phyloP scores from a whole-genome alignment of 2,113 vertebrate species.

The Megaceryle maxima region DNA sequence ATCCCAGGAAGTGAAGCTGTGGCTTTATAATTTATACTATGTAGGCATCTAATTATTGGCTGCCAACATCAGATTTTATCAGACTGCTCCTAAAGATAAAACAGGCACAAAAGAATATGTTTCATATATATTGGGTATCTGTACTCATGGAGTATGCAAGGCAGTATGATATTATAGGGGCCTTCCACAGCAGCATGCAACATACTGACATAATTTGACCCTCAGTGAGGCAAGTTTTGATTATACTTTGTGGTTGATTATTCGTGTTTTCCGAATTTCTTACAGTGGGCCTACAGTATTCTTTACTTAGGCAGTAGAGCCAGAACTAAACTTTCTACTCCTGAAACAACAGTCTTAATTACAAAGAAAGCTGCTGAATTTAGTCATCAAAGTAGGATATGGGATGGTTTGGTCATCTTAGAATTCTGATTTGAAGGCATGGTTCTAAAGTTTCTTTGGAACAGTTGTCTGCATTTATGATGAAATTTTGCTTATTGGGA shows the following conservation, averaged over 20 bases:
- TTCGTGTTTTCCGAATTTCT: not conserved
- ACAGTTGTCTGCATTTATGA: not conserved
- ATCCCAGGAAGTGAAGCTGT: not conserved
- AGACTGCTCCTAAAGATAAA: not conserved
- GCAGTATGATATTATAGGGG: not conserved
- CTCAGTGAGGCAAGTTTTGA: not conserved
- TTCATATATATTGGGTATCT: not conserved
- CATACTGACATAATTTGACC: not conserved
- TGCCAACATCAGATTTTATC: not conserved
- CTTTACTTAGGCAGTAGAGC: not conserved
- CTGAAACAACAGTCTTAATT: not conserved
- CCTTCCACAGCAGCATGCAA: fast-evolving
- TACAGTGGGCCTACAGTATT: not conserved
- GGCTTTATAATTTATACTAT: not conserved
- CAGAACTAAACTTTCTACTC: not conserved
- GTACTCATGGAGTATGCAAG: not conserved
- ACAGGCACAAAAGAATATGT: not conserved
- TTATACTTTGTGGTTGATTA: not conserved
- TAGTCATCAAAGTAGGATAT: not conserved
- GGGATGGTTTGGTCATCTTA: not conserved
- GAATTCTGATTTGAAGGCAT: not conserved
- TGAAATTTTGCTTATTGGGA: not conserved
- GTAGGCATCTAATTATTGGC: not conserved
- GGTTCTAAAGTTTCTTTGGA: not conserved
- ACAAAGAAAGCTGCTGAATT: not conserved